Conservation (phyloP, 1,140 invertebrate species). For the Hestina assimilis region DNA sequence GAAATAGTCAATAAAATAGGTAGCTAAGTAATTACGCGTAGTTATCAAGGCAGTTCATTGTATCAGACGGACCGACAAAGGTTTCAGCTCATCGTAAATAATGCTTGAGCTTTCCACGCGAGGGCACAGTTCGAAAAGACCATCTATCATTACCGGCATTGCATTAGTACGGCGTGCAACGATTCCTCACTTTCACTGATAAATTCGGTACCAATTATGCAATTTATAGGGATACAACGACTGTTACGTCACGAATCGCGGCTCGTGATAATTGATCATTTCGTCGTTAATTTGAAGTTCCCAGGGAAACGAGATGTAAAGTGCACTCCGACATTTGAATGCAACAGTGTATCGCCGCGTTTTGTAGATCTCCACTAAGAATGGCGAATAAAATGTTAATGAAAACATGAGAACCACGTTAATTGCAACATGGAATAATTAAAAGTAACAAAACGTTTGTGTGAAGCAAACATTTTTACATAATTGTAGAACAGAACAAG, state of each 20-base stretch:
- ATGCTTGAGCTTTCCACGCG: constrained; percentile 57
- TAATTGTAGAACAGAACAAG: too few species aligned
- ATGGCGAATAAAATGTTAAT: neutral
- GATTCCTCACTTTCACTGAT: constrained; percentile 67
- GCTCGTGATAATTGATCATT: constrained; percentile 41
- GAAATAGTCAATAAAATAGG: neutral
- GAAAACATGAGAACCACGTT: constrained; percentile 6
- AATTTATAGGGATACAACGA: constrained; percentile 47
- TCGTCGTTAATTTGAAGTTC: constrained; percentile 36
- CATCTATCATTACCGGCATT: constrained; percentile 61
- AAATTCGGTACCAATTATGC: constrained; percentile 62
- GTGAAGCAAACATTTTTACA: neutral
- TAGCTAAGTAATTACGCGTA: constrained; percentile 24
- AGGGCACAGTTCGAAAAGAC: constrained; percentile 44
- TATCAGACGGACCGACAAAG: constrained; percentile 53
- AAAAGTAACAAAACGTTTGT: neutral
- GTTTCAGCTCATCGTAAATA: constrained; percentile 39
- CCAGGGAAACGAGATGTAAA: constrained; percentile 28
- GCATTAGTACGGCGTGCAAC: constrained; percentile 52
- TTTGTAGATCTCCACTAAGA: neutral
- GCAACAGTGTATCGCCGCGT: neutral
- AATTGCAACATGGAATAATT: neutral
- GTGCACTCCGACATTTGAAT: constrained; percentile 20
- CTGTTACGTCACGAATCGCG: constrained; percentile 42
- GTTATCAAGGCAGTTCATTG: constrained; percentile 36